Percentiles rank a stretch among this genome's conserved stretches.
These are phyloP conservation scores for Pantherophis vulpinus DNA, from an alignment of 2,797 vertebrate species.

Conservation along the genomic window DNA sequence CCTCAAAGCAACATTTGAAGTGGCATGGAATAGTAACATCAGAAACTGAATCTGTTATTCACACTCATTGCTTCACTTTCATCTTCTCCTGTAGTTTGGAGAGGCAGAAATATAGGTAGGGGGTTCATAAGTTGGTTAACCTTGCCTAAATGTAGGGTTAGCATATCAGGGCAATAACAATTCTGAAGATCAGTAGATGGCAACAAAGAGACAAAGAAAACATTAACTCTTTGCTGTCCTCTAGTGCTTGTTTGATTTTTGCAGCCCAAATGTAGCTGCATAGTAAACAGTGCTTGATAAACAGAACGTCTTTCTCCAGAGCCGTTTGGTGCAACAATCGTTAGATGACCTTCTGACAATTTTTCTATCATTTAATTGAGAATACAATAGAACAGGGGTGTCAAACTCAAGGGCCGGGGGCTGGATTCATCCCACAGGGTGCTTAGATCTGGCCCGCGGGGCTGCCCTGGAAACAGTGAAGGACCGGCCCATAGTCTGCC, in stretches of 20 bases:
- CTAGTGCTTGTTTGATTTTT: not conserved
- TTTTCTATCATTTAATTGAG: conserved; percentile 58
- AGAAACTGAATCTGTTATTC: not conserved
- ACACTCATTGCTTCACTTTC: conserved; percentile 24
- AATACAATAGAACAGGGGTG: conserved; percentile 58
- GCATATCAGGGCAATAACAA: not conserved
- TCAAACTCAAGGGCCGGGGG: too few relatives aligned
- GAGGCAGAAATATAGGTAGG: not conserved
- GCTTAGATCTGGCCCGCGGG: too few relatives aligned
- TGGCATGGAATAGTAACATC: not conserved
- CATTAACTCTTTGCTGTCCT: not conserved
- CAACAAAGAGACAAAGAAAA: not conserved
- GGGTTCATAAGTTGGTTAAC: not conserved
- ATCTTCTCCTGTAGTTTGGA: not conserved
- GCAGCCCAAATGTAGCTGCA: not conserved
- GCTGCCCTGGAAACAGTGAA: too few relatives aligned
- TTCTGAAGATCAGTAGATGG: not conserved
- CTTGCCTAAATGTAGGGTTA: not conserved
- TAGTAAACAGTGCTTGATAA: not conserved
- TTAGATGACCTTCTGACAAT: conserved; percentile 59
- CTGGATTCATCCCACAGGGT: too few relatives aligned
- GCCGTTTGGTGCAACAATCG: conserved; percentile 40
- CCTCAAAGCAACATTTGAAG: not conserved
- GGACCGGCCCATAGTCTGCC: too few relatives aligned
- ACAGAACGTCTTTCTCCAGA: conserved; percentile 27